phyloP scores from a whole-genome alignment of 2,797 vertebrate genomes.

The Yasuhikotakia modesta region DNA sequence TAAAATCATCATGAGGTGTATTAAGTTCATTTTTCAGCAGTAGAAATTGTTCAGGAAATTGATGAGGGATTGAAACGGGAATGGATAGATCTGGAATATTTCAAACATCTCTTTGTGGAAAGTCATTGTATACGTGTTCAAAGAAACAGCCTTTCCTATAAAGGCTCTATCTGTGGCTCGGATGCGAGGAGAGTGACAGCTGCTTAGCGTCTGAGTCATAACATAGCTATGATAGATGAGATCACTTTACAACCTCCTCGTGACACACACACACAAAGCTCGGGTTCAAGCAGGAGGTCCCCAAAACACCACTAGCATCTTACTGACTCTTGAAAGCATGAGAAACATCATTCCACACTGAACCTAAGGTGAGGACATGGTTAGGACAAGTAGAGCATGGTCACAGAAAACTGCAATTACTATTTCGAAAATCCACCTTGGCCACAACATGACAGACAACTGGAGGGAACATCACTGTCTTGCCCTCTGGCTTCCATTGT shows the following conservation, averaged over 20 bases:
- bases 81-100: slow-evolving; percentile 45
- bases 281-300: slow-evolving; percentile 32
- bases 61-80: slow-evolving; percentile 9
- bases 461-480: not conserved
- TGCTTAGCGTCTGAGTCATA: slow-evolving; percentile 46
- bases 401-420: slow-evolving; percentile 22
- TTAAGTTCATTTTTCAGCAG: slow-evolving; percentile 1
- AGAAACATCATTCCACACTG: slow-evolving; percentile 26
- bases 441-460: slow-evolving; percentile 4
- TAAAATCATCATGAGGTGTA: not conserved
- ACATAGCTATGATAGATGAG: slow-evolving; percentile 20
- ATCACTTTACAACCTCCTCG: slow-evolving; percentile 33
- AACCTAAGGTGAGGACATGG: slow-evolving; percentile 36
- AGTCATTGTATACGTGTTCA: slow-evolving; percentile 44
- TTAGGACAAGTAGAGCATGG: slow-evolving; percentile 5
- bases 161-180: slow-evolving; percentile 52
- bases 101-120: slow-evolving; percentile 42
- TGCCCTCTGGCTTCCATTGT: slow-evolving; percentile 7
- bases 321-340: slow-evolving; percentile 18
- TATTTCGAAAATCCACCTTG: slow-evolving; percentile 30
- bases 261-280: slow-evolving; percentile 9
- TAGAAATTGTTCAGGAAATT: slow-evolving; percentile 30
- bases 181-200: slow-evolving; percentile 48
- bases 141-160: slow-evolving; percentile 38
- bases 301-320: slow-evolving; percentile 23